Conservation (phyloP, 2,113 vertebrate genomes). For the Labrus mixtus region DNA sequence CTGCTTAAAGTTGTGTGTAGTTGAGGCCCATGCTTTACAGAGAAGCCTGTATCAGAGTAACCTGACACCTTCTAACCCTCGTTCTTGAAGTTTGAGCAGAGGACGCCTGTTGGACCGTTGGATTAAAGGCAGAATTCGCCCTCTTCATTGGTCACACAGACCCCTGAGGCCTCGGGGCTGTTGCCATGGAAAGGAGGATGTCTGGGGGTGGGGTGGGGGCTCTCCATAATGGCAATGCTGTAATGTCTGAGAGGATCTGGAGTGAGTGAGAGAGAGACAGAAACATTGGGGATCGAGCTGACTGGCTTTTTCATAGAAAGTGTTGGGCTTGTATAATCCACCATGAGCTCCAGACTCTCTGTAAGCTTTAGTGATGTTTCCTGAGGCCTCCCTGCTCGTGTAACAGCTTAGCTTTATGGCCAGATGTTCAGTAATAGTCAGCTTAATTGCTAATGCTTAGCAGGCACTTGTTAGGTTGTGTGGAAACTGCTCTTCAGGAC, state of each 20-base stretch:
- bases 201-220: slow-evolving; percentile 47
- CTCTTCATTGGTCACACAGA: slow-evolving; percentile 69
- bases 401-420: slow-evolving; percentile 47
- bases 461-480: slow-evolving; percentile 46
- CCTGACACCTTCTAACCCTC: slow-evolving; percentile 64
- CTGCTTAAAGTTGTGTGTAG: slow-evolving; percentile 31
- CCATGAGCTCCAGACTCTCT: slow-evolving; percentile 18
- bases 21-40: slow-evolving; percentile 20
- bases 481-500: slow-evolving; percentile 24
- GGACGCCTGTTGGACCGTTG: slow-evolving; percentile 55
- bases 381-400: slow-evolving; percentile 28
- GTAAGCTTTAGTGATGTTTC: slow-evolving; percentile 7
- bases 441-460: slow-evolving; percentile 59
- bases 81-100: slow-evolving; percentile 64
- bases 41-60: slow-evolving; percentile 62
- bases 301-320: slow-evolving; percentile 49
- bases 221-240: slow-evolving; percentile 50
- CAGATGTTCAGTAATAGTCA: slow-evolving; percentile 65
- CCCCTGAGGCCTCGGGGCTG: slow-evolving; percentile 71
- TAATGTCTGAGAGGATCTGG: slow-evolving; percentile 37
- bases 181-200: slow-evolving; percentile 77
- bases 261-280: slow-evolving; percentile 24
- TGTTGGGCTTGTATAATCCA: slow-evolving; percentile 40
- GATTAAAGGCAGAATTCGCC: slow-evolving; percentile 72
- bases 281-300: slow-evolving; percentile 30